Conservation (phyloP, 2,888 invertebrate genomes). For the Tipula unca region DNA sequence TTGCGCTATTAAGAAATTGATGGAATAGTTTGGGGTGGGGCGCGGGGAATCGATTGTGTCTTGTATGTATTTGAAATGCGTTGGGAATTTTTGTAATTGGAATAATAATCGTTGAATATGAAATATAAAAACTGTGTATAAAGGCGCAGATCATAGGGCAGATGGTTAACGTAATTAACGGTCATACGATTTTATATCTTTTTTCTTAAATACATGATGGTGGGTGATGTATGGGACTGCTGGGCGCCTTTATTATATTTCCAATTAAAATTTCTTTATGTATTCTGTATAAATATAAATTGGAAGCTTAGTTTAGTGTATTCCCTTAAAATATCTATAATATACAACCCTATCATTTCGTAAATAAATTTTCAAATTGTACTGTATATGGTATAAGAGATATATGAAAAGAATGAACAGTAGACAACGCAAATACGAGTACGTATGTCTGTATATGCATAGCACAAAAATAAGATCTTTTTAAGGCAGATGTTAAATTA, state of each 20-base stretch:
- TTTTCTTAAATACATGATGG: background rate
- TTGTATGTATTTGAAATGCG: too few relatives aligned
- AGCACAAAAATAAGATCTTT: too few relatives aligned
- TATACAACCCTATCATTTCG: too few relatives aligned
- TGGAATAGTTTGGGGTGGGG: background rate
- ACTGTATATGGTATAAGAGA: background rate
- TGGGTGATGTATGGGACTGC: background rate
- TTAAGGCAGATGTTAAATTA: background rate
- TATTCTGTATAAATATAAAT: background rate
- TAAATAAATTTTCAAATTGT: background rate
- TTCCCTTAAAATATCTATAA: too few relatives aligned
- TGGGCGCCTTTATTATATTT: too few relatives aligned
- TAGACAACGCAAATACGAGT: too few relatives aligned
- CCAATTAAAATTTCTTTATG: background rate
- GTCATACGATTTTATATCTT: too few relatives aligned
- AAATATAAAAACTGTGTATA: too few relatives aligned
- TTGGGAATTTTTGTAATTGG: background rate
- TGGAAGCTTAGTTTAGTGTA: background rate
- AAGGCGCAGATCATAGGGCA: background rate
- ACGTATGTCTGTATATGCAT: background rate
- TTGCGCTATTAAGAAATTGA: constrained; percentile 1
- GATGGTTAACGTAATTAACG: background rate
- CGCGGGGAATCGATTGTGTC: background rate
- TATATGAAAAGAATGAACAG: background rate
- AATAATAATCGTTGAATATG: background rate